Evolutionary conservation across 92 coral and sea anemone genomes (phyloP), one percentile per base, ranked within the genome.

Genomic region (Phenganax marumi): DNA sequence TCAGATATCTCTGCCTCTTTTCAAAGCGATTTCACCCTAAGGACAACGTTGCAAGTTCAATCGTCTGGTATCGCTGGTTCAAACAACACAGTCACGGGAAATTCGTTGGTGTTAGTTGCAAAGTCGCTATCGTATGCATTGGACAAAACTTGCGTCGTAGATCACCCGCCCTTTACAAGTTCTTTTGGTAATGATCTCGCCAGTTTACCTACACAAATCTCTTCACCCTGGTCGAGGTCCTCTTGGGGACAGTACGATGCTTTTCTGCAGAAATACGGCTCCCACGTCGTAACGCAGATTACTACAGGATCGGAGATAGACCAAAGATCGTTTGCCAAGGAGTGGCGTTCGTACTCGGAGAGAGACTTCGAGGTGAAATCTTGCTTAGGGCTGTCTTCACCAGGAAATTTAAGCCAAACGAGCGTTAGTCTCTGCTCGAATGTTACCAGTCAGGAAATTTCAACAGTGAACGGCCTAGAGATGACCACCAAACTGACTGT

Each of bases 291-390:
- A 21, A 82, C 68, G 12, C 24, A 72, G 23, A 64, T 85, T 60
- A 49, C 51, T 25, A 68, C 72, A 16, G 88, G 88, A 16, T 22
- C 88, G 50, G 70, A 84, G n/a, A 51, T 85, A 3, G 39, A 81
- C 25, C 83, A 65, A 19, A 73, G 60, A 48, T 61, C 88, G 12
- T 85, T 80, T 51, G 50, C 88, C 39, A 54, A 33, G 24, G 17
- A 57, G 4, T 62, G 71, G 0, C n/a, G 26, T 7, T 50, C 64
- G 19, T 78, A 78, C 77, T n/a, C 77, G 17, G 75, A 78, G 62
- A 23, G 73, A 50, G 86, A 75, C 57, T 78, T 84, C 9, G 72
- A 77, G 80, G 87, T 84, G 23, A 77, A 78, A 49, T 24, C 72
- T 12, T 62, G 84, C 47, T 19, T 52, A 25, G 18, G 68, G 16